Evolutionary conservation across 2,113 vertebrate species (phyloP).

Genomic region (Prionailurus bengalensis): DNA sequence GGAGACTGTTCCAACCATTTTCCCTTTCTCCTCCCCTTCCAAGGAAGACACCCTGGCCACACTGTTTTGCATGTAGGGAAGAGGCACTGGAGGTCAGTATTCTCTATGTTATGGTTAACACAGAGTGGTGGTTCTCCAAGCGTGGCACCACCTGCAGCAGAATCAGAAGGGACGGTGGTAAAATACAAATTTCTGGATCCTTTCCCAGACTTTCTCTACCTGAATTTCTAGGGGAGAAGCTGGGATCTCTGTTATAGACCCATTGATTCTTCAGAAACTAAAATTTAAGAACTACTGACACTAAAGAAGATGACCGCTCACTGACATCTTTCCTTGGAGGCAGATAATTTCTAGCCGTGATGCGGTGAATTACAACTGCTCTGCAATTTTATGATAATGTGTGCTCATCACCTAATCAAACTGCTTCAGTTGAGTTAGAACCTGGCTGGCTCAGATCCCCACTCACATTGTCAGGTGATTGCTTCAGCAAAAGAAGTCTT

Average conservation of each 20-base stretch:
- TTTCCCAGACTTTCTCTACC: slow-evolving; percentile 9
- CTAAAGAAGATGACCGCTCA: neutral
- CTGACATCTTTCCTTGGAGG: slow-evolving; percentile 46
- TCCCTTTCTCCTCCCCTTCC: neutral
- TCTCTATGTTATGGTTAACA: neutral
- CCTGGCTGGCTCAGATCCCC: neutral
- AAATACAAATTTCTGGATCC: neutral
- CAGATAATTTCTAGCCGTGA: neutral
- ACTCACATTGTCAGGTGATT: slow-evolving; percentile 3
- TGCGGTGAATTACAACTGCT: neutral
- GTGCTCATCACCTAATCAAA: slow-evolving; percentile 63
- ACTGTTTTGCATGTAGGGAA: neutral
- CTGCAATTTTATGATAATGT: slow-evolving; percentile 55
- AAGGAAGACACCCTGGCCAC: neutral
- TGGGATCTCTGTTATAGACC: neutral
- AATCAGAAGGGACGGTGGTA: neutral
- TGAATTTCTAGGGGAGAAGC: neutral
- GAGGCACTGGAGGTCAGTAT: neutral
- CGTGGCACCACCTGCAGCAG: neutral
- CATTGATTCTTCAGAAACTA: neutral
- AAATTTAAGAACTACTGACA: neutral
- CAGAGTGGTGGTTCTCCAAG: neutral
- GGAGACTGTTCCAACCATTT: neutral
- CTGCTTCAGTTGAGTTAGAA: neutral
- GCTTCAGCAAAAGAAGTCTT: slow-evolving; percentile 36